phyloP scores from a whole-genome alignment of 2,888 invertebrate species.

The Calameuta idolon region DNA sequence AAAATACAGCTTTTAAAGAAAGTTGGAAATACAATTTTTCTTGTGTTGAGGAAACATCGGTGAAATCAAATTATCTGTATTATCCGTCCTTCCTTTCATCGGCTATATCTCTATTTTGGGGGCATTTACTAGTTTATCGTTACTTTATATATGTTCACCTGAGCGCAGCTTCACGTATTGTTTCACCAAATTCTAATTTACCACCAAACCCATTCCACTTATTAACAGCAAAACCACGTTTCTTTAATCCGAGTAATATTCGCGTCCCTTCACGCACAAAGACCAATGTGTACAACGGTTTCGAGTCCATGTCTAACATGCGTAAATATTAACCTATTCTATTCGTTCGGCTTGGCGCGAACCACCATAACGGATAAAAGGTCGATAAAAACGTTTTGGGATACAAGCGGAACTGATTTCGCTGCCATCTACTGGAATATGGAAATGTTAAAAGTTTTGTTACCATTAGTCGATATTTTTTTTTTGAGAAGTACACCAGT shows the following conservation, averaged over 20 bases:
- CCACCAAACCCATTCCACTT: slow-evolving; percentile 87
- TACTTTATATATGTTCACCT: slow-evolving; percentile 63
- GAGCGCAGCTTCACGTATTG: slow-evolving; percentile 73
- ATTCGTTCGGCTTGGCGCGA: no score
- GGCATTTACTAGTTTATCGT: no score
- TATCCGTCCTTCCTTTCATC: no score
- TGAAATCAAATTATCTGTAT: background rate
- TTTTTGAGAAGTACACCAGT: background rate
- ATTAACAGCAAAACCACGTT: slow-evolving; percentile 78
- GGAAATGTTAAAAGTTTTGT: background rate
- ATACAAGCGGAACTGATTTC: background rate
- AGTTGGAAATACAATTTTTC: background rate
- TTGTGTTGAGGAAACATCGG: background rate
- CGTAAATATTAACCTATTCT: no score
- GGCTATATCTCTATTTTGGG: no score
- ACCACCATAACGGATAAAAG: no score
- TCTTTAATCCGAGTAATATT: slow-evolving; percentile 77
- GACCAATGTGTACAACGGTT: slow-evolving; percentile 58
- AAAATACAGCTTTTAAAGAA: background rate
- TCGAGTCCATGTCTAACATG: no score
- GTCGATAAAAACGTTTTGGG: background rate
- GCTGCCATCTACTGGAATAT: background rate
- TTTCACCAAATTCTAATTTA: slow-evolving; percentile 78
- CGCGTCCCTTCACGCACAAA: slow-evolving; percentile 64
- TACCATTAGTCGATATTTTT: background rate